These are phyloP conservation scores for Irena cyanogastra DNA, from an alignment of 2,113 vertebrate genomes.

Conservation along the genomic window DNA sequence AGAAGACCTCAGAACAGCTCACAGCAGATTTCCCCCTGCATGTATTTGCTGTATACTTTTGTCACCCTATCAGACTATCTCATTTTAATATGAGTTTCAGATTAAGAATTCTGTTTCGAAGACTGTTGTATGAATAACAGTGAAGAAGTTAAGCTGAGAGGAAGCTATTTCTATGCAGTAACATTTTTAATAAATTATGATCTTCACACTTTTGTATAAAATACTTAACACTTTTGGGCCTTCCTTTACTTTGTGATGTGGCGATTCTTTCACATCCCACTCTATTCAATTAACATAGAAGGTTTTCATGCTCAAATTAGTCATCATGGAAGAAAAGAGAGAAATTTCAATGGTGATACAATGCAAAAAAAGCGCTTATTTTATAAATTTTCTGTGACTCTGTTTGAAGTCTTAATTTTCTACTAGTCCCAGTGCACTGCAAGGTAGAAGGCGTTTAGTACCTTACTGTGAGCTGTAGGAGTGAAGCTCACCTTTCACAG, in stretches of 20 bases:
- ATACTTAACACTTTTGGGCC: not conserved
- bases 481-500: not conserved
- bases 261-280: not conserved
- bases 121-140: not conserved
- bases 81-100: not conserved
- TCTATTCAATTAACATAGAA: not conserved
- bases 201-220: not conserved
- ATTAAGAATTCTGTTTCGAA: not conserved
- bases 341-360: not conserved
- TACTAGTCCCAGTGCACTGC: not conserved
- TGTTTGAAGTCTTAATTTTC: not conserved
- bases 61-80: not conserved
- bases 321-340: not conserved
- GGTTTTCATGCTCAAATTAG: not conserved
- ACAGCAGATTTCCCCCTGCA: not conserved
- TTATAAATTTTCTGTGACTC: not conserved
- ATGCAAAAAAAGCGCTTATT: not conserved
- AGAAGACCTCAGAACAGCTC: not conserved
- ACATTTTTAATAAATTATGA: not conserved
- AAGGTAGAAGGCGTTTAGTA: not conserved
- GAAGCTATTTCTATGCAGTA: not conserved
- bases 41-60: not conserved
- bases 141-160: not conserved
- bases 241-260: not conserved
- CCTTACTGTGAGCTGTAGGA: not conserved